Evolutionary conservation across 2,888 invertebrate genomes (phyloP), one percentile per base, ranked within the genome.

Genomic region (Amblyjoppa proteus): DNA sequence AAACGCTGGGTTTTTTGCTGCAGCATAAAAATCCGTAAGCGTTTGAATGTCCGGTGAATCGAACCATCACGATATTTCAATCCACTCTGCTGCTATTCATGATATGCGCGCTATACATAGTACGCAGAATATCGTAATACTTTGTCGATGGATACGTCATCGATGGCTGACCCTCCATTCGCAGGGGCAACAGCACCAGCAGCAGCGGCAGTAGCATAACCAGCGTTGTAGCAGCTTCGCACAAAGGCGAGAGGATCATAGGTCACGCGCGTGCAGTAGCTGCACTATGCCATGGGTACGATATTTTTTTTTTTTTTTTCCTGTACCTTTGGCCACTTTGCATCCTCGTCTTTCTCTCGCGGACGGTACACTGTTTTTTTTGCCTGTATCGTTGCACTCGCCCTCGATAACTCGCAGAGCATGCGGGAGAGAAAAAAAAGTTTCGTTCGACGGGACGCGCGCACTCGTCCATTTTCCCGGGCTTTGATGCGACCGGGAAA

Each of bases 401-500:
- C 76, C 64, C 66, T 38, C 66, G 76, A 76, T 68, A 68, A 53
- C 76, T 76, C 76, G 76, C 34, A 41, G 53, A 53, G 53, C 38
- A 76, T 31, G 20, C 25, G 56, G 9, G 25, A 25, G 81, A 74
- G 71, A 64, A 70, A 70, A 28, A 74, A 74, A 58, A 61, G 74
- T 73, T 41, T n/a, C 41, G 74, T 34, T 53, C 66, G 53, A 38
- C 38, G 76, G 31, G 38, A 68, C 68, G 66, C 66, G 34, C 31
- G 74, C 74, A 64, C 76, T 75, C 70, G 80, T 85, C 79, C 84
- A 85, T 87, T 86, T 83, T 70, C 81, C 83, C 53, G 69, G 75
- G 84, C 85, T 86, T 86, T 86, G 87, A 87, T 85, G 84, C 79
- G 66, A 80, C 75, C 45, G 38, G 56, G 68, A 38, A 73, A 45